A percentile compares a stretch with the other conserved stretches of the same genome.
phyloP scores from a whole-genome alignment of 2,797 vertebrate genomes.

The Thripadectes ignobilis region DNA sequence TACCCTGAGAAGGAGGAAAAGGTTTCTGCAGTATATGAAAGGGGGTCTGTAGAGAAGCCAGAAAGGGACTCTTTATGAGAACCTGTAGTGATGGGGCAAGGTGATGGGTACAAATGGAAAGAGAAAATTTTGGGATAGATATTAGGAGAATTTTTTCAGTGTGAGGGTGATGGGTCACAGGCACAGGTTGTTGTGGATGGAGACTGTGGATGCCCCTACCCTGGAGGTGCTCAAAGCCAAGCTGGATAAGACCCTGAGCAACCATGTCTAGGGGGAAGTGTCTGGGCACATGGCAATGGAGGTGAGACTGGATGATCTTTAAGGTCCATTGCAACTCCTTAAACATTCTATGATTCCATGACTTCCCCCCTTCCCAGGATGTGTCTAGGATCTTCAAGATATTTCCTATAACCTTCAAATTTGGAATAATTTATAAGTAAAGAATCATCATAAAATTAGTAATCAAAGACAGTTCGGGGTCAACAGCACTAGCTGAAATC shows the following conservation, averaged over 20 bases:
- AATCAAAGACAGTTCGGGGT: not conserved
- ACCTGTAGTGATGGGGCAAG: not conserved
- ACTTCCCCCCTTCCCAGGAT: not conserved
- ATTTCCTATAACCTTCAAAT: not conserved
- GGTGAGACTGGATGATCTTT: not conserved
- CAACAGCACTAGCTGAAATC: not conserved
- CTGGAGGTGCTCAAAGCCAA: not conserved
- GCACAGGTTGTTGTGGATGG: not conserved
- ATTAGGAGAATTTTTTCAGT: not conserved
- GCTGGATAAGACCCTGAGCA: not conserved
- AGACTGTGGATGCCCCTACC: not conserved
- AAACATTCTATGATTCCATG: not conserved
- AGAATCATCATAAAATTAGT: not conserved
- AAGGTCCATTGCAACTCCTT: not conserved
- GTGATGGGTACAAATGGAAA: not conserved
- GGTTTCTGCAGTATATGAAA: not conserved
- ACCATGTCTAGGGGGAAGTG: not conserved
- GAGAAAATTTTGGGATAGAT: not conserved
- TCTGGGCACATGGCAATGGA: not conserved
- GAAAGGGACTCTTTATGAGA: no score
- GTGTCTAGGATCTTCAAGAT: not conserved
- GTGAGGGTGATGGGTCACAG: not conserved
- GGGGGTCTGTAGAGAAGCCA: no score
- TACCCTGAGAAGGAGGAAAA: accelerated
- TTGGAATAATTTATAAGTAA: not conserved